Evolutionary conservation across 1,140 invertebrate species (phyloP), one percentile per base, ranked within the genome.

Genomic region (Octopus sinensis): DNA sequence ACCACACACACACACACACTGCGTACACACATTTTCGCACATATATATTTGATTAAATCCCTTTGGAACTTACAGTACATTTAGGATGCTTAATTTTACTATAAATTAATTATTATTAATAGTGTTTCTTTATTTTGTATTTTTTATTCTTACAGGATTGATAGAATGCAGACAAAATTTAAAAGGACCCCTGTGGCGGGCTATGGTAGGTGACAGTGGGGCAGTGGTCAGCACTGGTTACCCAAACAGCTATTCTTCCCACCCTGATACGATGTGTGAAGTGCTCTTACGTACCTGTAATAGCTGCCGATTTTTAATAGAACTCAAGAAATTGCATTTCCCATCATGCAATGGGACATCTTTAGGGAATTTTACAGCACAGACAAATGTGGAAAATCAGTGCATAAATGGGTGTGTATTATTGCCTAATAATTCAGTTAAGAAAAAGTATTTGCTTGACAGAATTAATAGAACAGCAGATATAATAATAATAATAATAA

Each of bases 221-320:
- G 17, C 68, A 10, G 68, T 73, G 30, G 68, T 73, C 7, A 73
- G 13, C 13, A 17, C 68, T 73, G 68, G 68, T 73, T 73, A 73
- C 13, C 68, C 68, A n/a, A 23, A 23, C 7, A 23, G 17, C 5
- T 73, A 73, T 73, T 73, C 68, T 5, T 6, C 68, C 6, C 17
- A 23, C 5, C 68, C 68, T n/a, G 68, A 73, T 73, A 13, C 68
- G 17, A 73, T 73, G 52, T 77, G 76, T 51, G 76, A 77, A 77
- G 30, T 77, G 30, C 6, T 43, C 13, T 17, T 77, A 17, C 30
- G 43, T 6, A 43, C 76, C 43, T 77, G 76, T 43, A 51, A 53
- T 13, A 51, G 52, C 17, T 77, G 76, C 52, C n/a, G 52, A 13
- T 77, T 77, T 77, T 4, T 43, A 12, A 77, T 77, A 6, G 52